Conservation (phyloP, 2,797 vertebrate species). For the Scleropages formosus region DNA sequence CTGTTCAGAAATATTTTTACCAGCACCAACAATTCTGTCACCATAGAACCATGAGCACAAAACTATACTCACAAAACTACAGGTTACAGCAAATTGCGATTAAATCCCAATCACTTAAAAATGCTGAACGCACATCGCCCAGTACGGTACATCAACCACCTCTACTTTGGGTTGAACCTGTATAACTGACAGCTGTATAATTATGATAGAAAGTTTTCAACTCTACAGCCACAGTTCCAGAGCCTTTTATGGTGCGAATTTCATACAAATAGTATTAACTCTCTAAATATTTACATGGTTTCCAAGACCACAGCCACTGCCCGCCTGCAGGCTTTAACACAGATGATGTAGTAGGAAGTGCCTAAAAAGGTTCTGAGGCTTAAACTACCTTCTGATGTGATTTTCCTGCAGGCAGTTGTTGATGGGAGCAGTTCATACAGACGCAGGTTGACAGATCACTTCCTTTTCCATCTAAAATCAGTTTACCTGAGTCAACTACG, state of each 20-base stretch:
- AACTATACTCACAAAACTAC: too few relatives aligned
- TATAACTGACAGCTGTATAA: neutral
- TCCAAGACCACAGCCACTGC: constrained; percentile 26
- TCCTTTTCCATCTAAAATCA: neutral
- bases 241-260: constrained; percentile 21
- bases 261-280: constrained; percentile 10
- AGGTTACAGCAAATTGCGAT: too few relatives aligned
- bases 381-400: constrained; percentile 41
- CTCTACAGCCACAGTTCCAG: neutral
- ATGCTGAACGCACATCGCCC: neutral
- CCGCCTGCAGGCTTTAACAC: neutral
- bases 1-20: too few relatives aligned
- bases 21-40: too few relatives aligned
- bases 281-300: constrained; percentile 30
- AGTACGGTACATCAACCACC: neutral
- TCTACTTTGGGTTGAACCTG: too few relatives aligned
- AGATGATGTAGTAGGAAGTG: neutral
- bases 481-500: neutral
- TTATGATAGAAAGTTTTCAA: neutral
- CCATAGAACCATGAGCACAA: too few relatives aligned
- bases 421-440: neutral
- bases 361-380: neutral
- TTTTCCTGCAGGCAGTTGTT: neutral
- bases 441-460: neutral
- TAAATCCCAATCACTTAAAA: too few relatives aligned